Conservation (phyloP, 2,888 invertebrate species). For the Drosophila glabriapex region DNA sequence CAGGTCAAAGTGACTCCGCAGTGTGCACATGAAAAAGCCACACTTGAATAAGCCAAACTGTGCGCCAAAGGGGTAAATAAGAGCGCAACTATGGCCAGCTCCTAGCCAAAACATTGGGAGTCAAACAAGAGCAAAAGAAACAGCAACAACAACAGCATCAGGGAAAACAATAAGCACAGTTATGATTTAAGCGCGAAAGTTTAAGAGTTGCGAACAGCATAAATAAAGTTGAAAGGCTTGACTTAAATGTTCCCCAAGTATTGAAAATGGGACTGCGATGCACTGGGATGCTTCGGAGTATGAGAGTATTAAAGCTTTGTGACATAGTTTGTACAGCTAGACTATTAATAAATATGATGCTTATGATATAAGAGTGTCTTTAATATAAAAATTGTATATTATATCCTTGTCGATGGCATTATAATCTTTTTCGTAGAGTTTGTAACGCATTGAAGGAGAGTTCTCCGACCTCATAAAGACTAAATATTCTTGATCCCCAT, state of each 20-base stretch:
- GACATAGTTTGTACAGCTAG: not conserved
- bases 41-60: conserved; percentile 65
- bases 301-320: not conserved
- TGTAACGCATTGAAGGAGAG: too few relatives aligned
- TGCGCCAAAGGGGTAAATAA: conserved; percentile 76
- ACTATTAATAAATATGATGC: not conserved
- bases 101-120: conserved; percentile 34
- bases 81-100: conserved; percentile 66
- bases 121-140: conserved; percentile 15
- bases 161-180: conserved; percentile 67
- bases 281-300: not conserved
- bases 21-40: conserved; percentile 61
- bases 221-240: conserved; percentile 33
- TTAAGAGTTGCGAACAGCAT: conserved; percentile 49
- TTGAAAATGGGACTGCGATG: not conserved
- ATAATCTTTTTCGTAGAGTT: not conserved
- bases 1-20: conserved; percentile 76
- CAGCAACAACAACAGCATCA: conserved; percentile 18
- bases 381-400: not conserved
- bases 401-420: not conserved
- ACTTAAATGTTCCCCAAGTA: conserved; percentile 18
- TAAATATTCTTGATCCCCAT: not conserved
- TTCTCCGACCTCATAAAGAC: not conserved
- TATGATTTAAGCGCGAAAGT: conserved; percentile 69
- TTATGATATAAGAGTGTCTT: not conserved